phyloP scores from a whole-genome alignment of 2,797 vertebrate genomes.

The Euphonia xanthogaster region DNA sequence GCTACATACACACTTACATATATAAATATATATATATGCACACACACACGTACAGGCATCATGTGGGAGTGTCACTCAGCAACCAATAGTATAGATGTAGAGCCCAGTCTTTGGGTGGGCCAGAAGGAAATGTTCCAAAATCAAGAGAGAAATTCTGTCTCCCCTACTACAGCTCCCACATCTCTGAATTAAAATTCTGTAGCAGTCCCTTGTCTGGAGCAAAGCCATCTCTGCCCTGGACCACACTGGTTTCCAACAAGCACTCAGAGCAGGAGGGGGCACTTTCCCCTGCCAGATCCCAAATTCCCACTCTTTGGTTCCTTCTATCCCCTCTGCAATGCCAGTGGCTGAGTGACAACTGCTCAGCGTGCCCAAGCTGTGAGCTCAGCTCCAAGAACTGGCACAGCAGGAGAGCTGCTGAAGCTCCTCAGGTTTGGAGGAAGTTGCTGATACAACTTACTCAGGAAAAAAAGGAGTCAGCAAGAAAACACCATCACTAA shows the following conservation, averaged over 20 bases:
- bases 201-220: neutral
- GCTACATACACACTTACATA: neutral
- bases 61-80: neutral
- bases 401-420: neutral
- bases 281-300: neutral
- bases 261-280: neutral
- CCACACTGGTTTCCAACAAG: neutral
- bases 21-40: accelerated
- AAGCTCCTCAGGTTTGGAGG: neutral
- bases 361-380: neutral
- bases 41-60: neutral
- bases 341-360: neutral
- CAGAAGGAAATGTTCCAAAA: neutral
- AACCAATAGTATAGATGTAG: accelerated
- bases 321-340: neutral
- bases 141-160: neutral
- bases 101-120: neutral
- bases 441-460: neutral
- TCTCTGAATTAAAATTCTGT: neutral
- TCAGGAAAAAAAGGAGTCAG: neutral
- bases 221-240: neutral
- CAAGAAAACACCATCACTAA: neutral
- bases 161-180: neutral
- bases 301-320: neutral
- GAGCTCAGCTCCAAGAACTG: neutral